phyloP scores from a whole-genome alignment of 2,888 invertebrate species.

The Trachelus troglodyta region DNA sequence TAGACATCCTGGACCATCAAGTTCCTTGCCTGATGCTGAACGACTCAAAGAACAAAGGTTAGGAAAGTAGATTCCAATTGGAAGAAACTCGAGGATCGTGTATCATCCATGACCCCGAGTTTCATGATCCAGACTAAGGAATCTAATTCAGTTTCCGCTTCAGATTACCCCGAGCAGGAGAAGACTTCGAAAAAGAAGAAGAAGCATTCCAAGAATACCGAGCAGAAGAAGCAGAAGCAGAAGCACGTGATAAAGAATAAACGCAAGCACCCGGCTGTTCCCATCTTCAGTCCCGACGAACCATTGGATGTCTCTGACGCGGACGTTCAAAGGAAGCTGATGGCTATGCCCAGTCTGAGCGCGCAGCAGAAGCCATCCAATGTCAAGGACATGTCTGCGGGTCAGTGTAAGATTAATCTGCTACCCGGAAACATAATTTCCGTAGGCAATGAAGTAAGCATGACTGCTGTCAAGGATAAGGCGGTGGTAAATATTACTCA shows the following conservation, averaged over 20 bases:
- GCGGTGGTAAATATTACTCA: constrained; percentile 31
- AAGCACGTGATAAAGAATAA: constrained; percentile 53
- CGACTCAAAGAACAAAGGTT: constrained; percentile 28
- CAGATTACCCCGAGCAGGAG: constrained; percentile 34
- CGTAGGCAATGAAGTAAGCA: constrained; percentile 28
- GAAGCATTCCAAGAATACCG: constrained; percentile 47
- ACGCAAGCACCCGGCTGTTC: constrained; percentile 38
- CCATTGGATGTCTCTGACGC: constrained; percentile 56
- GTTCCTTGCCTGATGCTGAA: constrained; percentile 38
- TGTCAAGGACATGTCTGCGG: constrained; percentile 22
- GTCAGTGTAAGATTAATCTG: constrained; percentile 27
- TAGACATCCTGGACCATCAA: constrained; percentile 34
- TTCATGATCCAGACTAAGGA: constrained; percentile 19
- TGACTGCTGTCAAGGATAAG: constrained; percentile 27
- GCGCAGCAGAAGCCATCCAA: constrained; percentile 25
- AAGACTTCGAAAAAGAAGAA: constrained; percentile 49
- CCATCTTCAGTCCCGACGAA: constrained; percentile 32
- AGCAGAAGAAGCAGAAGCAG: constrained; percentile 49
- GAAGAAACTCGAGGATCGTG: constrained; percentile 1
- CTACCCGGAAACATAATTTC: constrained; percentile 30
- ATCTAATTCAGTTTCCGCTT: constrained; percentile 28
- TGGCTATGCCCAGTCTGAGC: constrained; percentile 51
- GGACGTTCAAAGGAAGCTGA: constrained; percentile 52
- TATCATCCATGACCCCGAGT: constrained; percentile 2
- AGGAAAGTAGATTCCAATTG: neutral